Conservation (phyloP, 2,888 invertebrate species). For the Tiliacea citrago region DNA sequence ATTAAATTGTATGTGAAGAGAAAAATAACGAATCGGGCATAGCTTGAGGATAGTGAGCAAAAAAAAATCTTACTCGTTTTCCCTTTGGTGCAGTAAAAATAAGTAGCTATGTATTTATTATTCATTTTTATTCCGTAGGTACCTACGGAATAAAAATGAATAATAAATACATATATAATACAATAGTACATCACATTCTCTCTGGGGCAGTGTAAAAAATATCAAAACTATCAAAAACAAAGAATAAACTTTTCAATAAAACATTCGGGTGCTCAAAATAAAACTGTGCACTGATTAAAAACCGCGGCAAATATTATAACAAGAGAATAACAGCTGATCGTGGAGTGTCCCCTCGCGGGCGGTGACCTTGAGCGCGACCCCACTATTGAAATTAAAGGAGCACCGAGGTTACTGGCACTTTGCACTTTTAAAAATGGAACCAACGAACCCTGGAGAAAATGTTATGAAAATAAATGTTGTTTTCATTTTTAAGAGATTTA, state of each 20-base stretch:
- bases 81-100: not conserved
- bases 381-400: conserved; percentile 90
- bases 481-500: not conserved
- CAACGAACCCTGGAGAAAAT: conserved; percentile 53
- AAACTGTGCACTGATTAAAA: conserved; percentile 51
- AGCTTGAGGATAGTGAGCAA: not conserved
- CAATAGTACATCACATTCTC: not conserved
- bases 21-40: not conserved
- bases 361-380: conserved; percentile 88
- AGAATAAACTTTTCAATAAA: not conserved
- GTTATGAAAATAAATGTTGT: conserved; percentile 45
- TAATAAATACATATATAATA: too few species aligned
- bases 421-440: conserved; percentile 87
- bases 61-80: not conserved
- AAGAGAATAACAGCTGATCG: conserved; percentile 85
- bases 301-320: conserved; percentile 65
- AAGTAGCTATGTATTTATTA: not conserved
- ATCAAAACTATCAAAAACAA: not conserved
- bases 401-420: conserved; percentile 89
- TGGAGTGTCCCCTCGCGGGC: conserved; percentile 87
- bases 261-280: not conserved
- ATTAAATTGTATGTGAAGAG: not conserved
- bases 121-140: not conserved
- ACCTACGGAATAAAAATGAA: too few species aligned
- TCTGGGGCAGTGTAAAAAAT: not conserved